Base-by-base conservation (phyloP, 2,797 vertebrate genomes). In the Catostomus latipinnis region DNA sequence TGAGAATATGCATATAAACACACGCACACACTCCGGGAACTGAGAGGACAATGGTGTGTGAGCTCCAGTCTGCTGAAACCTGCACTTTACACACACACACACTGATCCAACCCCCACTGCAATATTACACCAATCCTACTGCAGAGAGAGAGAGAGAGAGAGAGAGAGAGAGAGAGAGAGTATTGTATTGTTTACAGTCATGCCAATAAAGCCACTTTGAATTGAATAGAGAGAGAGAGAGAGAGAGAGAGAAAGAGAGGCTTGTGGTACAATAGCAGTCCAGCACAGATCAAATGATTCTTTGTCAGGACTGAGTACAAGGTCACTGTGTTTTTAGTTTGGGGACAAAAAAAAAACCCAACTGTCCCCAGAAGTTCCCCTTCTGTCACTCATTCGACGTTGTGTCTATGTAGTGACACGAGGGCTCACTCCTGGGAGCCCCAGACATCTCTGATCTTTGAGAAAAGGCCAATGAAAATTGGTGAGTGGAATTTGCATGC, bases 11-110 rank as follows among this genome's bases (percentile, higher is more conserved):
- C 58, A 4, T 22, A 9, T 3, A 46, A 63, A 43, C 48, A 58
- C 13, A 45, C 52, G 22, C 16, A 10, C 67, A 18, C 60, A 16
- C 34, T 2, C 6, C 58, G 49, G 53, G 83, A 81, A 62, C 76
- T 71, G 5, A 13, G 4, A 74, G 80, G 80, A 83, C 81, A 85
- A 81, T 79, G 76, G 78, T 80, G 73, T 54, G 63, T 77, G 63
- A 61, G 72, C 81, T 65, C 62, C 86, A 81, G 83, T 58, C 80
- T 87, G 86, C 83, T 85, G 80, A 87, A 87, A 83, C 80, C 80
- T 82, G 82, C 83, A 73, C 77, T 87, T 87, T 84, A 78, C 80
- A 69, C 66, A 72, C 14, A 54, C 61, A 56, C 71, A 71, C 68
- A 78, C 71, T 65, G 52, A 72, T 76, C 75, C 80, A 74, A 82